Percentiles rank a stretch among this genome's conserved stretches.
These are phyloP conservation scores for Centropyge bicolor DNA, from an alignment of 2,797 vertebrate genomes.

Conservation along the genomic window DNA sequence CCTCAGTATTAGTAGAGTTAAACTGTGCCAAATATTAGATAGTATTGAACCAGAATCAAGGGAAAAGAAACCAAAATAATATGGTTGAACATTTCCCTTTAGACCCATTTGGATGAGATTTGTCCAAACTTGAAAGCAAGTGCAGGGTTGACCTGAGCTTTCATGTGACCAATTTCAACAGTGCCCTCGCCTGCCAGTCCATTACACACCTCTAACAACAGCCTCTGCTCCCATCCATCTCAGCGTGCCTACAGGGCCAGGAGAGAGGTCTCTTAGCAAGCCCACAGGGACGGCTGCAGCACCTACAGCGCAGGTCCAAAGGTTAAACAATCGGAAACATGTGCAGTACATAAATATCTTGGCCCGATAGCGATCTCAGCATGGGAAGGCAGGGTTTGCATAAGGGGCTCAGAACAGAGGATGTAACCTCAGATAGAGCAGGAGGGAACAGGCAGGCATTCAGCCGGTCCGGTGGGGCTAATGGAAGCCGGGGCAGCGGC, in stretches of 20 bases:
- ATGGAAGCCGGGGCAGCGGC: constrained; percentile 70
- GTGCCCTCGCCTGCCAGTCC: constrained; percentile 65
- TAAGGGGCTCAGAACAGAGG: constrained; percentile 66
- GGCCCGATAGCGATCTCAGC: constrained; percentile 73
- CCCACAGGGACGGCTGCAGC: constrained; percentile 58
- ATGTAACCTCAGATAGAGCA: constrained; percentile 73
- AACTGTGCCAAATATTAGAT: constrained; percentile 9
- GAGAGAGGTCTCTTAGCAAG: constrained; percentile 58
- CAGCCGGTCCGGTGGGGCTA: constrained; percentile 65
- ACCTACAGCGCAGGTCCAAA: constrained; percentile 79
- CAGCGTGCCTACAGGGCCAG: constrained; percentile 64
- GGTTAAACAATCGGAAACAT: constrained; percentile 85
- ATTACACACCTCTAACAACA: constrained; percentile 69
- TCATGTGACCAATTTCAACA: constrained; percentile 60
- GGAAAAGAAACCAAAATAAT: constrained; percentile 27
- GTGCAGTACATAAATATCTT: constrained; percentile 81
- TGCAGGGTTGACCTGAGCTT: constrained; percentile 47
- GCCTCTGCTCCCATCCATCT: constrained; percentile 60
- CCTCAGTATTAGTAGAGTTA: neutral
- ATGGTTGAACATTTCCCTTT: constrained; percentile 9
- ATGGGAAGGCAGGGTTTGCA: constrained; percentile 68
- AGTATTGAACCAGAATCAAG: neutral
- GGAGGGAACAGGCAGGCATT: constrained; percentile 57
- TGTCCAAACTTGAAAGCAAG: constrained; percentile 58
- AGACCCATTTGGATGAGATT: constrained; percentile 27